phyloP scores from a whole-genome alignment of 1,140 invertebrate genomes.

The Pogonus chalceus region DNA sequence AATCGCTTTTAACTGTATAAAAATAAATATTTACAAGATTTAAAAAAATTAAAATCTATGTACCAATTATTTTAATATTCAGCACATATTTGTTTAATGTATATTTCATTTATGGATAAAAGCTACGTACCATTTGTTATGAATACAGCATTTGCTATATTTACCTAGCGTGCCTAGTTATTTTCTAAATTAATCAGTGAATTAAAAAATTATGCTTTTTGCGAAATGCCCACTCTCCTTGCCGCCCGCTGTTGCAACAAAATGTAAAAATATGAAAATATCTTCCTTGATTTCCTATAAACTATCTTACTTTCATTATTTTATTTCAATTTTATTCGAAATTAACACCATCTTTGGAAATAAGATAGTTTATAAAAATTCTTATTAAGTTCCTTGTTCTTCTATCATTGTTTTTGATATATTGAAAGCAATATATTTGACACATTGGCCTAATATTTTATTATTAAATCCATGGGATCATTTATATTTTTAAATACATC shows the following conservation, averaged over 20 bases:
- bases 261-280: no score
- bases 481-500: no score
- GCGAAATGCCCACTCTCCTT: background rate
- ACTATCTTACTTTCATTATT: no score
- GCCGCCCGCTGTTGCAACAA: background rate
- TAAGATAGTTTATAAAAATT: no score
- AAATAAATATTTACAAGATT: background rate
- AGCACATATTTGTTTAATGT: slow-evolving; percentile 15
- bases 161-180: slow-evolving; percentile 22
- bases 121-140: background rate
- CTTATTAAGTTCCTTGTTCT: no score
- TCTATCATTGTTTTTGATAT: no score
- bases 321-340: no score
- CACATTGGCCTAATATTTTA: slow-evolving; percentile 6
- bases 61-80: background rate
- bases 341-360: no score
- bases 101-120: no score
- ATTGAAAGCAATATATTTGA: slow-evolving; percentile 6
- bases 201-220: background rate
- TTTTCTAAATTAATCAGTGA: slow-evolving; percentile 7
- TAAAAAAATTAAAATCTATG: background rate
- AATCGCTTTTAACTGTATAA: slow-evolving; percentile 4
- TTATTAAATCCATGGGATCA: background rate
- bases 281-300: no score
- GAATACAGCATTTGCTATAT: slow-evolving; percentile 15